Evolutionary conservation across 2,113 vertebrate genomes (phyloP).

Genomic region (Brachyhypopomus occidentalis): DNA sequence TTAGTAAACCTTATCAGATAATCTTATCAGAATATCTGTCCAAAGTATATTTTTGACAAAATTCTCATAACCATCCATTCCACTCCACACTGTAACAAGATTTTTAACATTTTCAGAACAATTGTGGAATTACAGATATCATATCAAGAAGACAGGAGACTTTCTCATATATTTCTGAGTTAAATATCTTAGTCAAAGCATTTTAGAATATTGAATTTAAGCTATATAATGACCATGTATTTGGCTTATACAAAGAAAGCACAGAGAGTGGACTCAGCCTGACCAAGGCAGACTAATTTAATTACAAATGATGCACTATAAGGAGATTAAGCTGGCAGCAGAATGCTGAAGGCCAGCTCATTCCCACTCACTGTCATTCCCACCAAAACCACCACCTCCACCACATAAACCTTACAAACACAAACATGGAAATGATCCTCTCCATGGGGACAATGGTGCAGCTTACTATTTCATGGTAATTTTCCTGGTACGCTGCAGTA

Average conservation of each 20-base stretch:
- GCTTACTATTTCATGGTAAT: background rate
- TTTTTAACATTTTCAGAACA: background rate
- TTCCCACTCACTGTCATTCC: background rate
- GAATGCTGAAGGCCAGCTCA: slow-evolving; percentile 2
- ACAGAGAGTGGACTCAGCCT: background rate
- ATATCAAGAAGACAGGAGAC: background rate
- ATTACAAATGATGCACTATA: slow-evolving; percentile 20
- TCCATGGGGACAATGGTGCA: background rate
- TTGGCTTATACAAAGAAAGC: background rate
- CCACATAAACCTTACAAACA: background rate
- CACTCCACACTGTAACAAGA: no score
- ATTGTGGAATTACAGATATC: background rate
- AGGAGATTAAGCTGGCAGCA: background rate
- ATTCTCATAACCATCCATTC: no score
- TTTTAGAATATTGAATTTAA: background rate
- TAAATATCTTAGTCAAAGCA: background rate
- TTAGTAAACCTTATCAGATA: background rate
- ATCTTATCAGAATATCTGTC: background rate
- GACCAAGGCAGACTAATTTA: slow-evolving; percentile 8
- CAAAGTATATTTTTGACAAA: no score
- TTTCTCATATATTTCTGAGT: background rate
- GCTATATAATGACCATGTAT: background rate
- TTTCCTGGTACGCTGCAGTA: no score
- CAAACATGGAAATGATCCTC: background rate
- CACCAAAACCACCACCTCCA: slow-evolving; percentile 12